Percentiles rank a stretch among this genome's conserved stretches.
phyloP scores from a whole-genome alignment of 2,888 invertebrate genomes.

The Drosophila hawaiiensis region DNA sequence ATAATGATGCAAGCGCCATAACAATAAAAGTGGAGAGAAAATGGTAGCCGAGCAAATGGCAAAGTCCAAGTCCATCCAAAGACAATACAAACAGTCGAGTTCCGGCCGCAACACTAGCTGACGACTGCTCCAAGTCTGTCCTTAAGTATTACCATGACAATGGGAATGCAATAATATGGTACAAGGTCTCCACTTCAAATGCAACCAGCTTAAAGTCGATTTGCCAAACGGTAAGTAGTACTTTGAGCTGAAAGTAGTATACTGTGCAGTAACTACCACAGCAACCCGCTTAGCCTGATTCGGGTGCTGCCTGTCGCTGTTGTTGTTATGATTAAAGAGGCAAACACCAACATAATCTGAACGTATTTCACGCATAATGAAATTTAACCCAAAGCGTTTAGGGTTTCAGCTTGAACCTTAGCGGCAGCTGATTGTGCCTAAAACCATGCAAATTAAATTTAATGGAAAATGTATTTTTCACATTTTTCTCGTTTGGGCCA shows the following conservation, averaged over 20 bases:
- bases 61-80: conserved; percentile 49
- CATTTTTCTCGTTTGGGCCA: conserved; percentile 38
- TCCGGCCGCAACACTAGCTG: conserved; percentile 24
- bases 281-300: neutral
- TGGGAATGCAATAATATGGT: conserved; percentile 23
- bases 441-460: conserved; percentile 76
- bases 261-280: conserved; percentile 4
- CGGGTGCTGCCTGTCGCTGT: neutral
- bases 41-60: conserved; percentile 22
- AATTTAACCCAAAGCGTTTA: conserved; percentile 59
- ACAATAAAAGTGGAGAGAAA: conserved; percentile 68
- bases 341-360: conserved; percentile 5
- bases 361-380: conserved; percentile 59
- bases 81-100: conserved; percentile 52
- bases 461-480: conserved; percentile 74
- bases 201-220: conserved; percentile 9
- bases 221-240: conserved; percentile 2
- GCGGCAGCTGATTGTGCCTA: conserved; percentile 66
- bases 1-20: conserved; percentile 77
- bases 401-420: conserved; percentile 24
- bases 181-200: conserved; percentile 6
- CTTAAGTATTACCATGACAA: conserved; percentile 34
- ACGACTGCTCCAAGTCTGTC: conserved; percentile 33
- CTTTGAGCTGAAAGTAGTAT: conserved; percentile 3
- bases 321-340: conserved; percentile 1